These are phyloP conservation scores for Rhopalosiphum padi DNA, from an alignment of 1,140 invertebrate species.

Conservation along the genomic window DNA sequence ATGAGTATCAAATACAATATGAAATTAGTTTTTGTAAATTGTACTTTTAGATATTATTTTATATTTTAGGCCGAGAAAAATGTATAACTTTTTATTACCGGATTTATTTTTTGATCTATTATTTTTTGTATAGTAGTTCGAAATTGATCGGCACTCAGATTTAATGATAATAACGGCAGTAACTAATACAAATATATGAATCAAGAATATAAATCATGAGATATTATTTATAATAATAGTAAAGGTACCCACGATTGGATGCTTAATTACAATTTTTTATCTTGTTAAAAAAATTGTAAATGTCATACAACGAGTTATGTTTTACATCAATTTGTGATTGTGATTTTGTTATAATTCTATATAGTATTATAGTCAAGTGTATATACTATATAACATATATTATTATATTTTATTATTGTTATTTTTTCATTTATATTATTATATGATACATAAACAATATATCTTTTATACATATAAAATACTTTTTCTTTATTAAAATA, in stretches of 20 bases:
- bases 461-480: not conserved
- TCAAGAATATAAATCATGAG: not conserved
- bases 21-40: slow-evolving; percentile 52
- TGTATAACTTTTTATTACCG: not conserved
- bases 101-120: not conserved
- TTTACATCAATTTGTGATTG: not conserved
- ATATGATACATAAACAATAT: not conserved
- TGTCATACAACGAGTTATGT: not conserved
- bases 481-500: not conserved
- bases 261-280: not conserved
- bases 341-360: not conserved
- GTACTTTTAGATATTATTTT: slow-evolving; percentile 16
- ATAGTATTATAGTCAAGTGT: not conserved
- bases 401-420: too few species aligned
- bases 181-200: not conserved
- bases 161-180: not conserved
- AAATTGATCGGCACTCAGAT: not conserved
- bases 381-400: too few species aligned
- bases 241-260: not conserved
- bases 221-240: not conserved
- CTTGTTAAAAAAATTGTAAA: not conserved
- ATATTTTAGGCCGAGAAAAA: not conserved
- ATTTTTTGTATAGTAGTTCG: not conserved
- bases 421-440: not conserved
- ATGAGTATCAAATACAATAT: slow-evolving; percentile 8